These are phyloP conservation scores for Labeo calbasu DNA, from an alignment of 2,797 vertebrate species.

Conservation along the genomic window DNA sequence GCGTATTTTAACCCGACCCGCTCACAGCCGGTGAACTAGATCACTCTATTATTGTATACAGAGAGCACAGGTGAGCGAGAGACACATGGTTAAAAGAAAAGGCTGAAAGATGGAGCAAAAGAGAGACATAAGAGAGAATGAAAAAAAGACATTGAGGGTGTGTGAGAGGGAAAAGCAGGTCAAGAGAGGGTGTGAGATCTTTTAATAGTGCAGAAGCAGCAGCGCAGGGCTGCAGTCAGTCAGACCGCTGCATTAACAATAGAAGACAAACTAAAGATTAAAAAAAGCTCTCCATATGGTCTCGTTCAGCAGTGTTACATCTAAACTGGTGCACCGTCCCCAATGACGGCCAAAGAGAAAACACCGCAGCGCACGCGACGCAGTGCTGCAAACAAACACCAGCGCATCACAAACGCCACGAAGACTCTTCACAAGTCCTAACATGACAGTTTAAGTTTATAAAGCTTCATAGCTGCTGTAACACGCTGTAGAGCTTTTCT, in stretches of 20 bases:
- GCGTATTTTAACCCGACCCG: slow-evolving; percentile 25
- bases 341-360: not conserved
- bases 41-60: slow-evolving; percentile 51
- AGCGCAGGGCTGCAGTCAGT: not conserved
- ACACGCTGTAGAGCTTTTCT: not conserved
- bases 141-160: not conserved
- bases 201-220: slow-evolving; percentile 44
- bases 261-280: slow-evolving; percentile 35
- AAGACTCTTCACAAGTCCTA: not conserved
- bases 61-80: slow-evolving; percentile 20
- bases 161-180: slow-evolving; percentile 46
- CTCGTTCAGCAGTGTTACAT: not conserved
- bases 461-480: not conserved
- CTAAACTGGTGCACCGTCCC: not conserved
- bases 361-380: not conserved
- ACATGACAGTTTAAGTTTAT: not conserved
- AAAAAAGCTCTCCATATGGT: slow-evolving; percentile 20
- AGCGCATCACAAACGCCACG: not conserved
- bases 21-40: slow-evolving; percentile 43
- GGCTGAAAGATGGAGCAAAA: not conserved
- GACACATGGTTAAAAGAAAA: not conserved
- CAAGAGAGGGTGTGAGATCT: slow-evolving; percentile 42
- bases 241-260: slow-evolving; percentile 15
- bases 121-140: slow-evolving; percentile 6
- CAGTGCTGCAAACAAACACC: not conserved